Evolutionary conservation across 2,888 invertebrate genomes (phyloP).

Genomic region (Plagiodera versicolora): DNA sequence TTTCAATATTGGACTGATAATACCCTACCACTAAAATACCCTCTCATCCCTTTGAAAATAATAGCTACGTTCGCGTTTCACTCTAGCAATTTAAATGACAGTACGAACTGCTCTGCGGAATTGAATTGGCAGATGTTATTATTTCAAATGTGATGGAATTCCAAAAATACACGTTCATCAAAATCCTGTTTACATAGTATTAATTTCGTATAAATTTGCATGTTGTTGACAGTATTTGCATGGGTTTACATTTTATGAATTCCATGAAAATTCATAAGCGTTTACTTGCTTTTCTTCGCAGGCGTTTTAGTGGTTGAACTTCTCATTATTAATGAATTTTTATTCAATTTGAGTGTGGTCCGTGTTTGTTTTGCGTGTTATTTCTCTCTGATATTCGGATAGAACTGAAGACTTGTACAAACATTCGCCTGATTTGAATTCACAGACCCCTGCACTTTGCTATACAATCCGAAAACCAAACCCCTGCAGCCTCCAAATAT

Average conservation of each 20-base stretch:
- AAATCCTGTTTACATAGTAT: conserved; percentile 44
- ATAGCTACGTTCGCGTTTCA: conserved; percentile 17
- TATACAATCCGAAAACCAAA: too few relatives aligned
- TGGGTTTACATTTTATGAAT: conserved; percentile 38
- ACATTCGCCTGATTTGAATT: not conserved
- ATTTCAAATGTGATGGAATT: conserved; percentile 27
- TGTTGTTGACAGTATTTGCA: conserved; percentile 44
- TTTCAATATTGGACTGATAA: too few relatives aligned
- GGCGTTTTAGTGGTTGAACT: conserved; percentile 30
- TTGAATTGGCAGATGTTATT: conserved; percentile 18
- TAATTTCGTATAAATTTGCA: conserved; percentile 48
- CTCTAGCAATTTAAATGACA: conserved; percentile 20
- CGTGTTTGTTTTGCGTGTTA: conserved; percentile 15
- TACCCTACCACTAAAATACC: too few relatives aligned
- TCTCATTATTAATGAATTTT: conserved; percentile 13
- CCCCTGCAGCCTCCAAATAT: too few relatives aligned
- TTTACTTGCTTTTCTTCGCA: conserved; percentile 31
- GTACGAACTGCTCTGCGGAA: conserved; percentile 12
- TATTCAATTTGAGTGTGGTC: not conserved
- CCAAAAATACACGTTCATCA: conserved; percentile 32
- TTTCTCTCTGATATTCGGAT: not conserved
- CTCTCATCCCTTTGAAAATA: not conserved
- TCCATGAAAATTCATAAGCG: conserved; percentile 47
- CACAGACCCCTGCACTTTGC: not conserved
- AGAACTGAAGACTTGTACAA: conserved; percentile 13